Percentiles rank a stretch among this genome's conserved stretches.
These are phyloP conservation scores for Microcebus lehilahytsara DNA, from an alignment of 2,113 vertebrate genomes.

Conservation along the genomic window DNA sequence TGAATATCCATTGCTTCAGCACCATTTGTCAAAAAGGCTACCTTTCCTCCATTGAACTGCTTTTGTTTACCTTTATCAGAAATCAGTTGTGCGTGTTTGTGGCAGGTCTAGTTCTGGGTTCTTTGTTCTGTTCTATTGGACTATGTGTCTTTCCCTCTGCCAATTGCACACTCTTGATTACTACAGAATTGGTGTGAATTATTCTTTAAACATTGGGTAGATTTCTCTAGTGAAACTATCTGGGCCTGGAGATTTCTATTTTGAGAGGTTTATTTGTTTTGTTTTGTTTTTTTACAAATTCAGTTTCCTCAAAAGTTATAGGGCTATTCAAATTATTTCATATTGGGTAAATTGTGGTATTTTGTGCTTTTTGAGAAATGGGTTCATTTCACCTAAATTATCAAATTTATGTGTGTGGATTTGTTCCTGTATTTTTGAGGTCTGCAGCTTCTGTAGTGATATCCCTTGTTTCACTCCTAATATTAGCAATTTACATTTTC, in stretches of 20 bases:
- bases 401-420: not conserved
- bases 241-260: not conserved
- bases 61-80: not conserved
- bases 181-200: not conserved
- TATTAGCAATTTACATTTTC: not conserved
- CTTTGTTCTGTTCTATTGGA: not conserved
- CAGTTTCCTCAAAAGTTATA: not conserved
- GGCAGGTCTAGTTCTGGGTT: not conserved
- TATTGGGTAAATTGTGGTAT: not conserved
- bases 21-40: not conserved
- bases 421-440: not conserved
- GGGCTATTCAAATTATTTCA: not conserved
- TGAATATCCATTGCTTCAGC: not conserved
- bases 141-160: not conserved
- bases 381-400: not conserved
- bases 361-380: not conserved
- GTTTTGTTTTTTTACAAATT: not conserved
- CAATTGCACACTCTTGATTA: not conserved
- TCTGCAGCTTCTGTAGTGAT: not conserved
- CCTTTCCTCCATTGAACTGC: not conserved
- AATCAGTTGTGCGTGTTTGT: not conserved
- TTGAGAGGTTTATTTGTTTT: not conserved
- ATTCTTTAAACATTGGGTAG: not conserved
- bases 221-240: not conserved
- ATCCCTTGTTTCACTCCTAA: not conserved